Evolutionary conservation across 2,888 invertebrate species (phyloP), one percentile per base, ranked within the genome.

Genomic region (Drosophila nr. fundita): DNA sequence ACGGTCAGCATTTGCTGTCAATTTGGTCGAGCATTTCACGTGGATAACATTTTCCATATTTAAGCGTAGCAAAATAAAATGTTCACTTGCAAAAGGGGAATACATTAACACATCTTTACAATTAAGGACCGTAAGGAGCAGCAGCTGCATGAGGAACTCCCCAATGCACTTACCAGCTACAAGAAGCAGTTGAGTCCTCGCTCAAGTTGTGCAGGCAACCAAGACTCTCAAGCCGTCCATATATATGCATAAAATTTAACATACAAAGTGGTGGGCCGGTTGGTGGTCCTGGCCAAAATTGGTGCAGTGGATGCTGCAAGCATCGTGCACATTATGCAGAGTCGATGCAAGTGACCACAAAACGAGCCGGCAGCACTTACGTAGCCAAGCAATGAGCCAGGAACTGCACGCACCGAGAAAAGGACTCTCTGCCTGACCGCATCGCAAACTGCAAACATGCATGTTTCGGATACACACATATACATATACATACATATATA

Each of bases 71-170:
- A 61, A 80, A 86, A 86, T 89, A 87, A 89, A 87, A 87, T 87
- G 80, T 87, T 76, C 76, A 83, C 83, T 75, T 66, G 73, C 88
- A 61, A 69, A 90, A 89, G 78, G 82, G 84, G 87, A 84, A 87
- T 87, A 89, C 89, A 90, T 88, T 88, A 90, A 90, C 89, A 90
- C 87, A 88, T 87, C 85, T 80, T 88, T 79, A 89, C 90, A 88
- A 88, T 89, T 88, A 88, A 80, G 85, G 71, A 73, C 65, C 70
- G 69, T 48, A 53, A 53, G 68, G 49, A 71, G 64, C 48, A 36
- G 13, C 29, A 45, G 38, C 48, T 24, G 32, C 50, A 34, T n/a
- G 40, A 45, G 55, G 45, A 67, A 69, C 71, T 81, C 75, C 87
- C 89, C 80, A 82, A 78, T 86, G 90, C 82, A 86, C 89, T 90